These are phyloP conservation scores for Holothuria leucospilota DNA, from an alignment of 53 echinoderm and acorn worm genomes.

Conservation along the genomic window DNA sequence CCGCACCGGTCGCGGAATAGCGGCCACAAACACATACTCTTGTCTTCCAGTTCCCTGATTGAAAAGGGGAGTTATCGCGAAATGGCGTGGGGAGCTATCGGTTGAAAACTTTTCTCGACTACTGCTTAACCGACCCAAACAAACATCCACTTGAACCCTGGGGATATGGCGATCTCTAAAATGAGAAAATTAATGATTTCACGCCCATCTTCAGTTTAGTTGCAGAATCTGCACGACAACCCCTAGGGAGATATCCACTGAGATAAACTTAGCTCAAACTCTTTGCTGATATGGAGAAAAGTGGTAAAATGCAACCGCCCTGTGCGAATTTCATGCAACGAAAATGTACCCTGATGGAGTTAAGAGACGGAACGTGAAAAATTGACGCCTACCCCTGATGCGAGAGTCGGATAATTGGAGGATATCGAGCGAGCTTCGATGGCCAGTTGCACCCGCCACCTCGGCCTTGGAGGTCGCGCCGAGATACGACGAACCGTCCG, in stretches of 20 bases:
- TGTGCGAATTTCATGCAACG: neutral
- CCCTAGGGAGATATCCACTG: conserved; percentile 13
- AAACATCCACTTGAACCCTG: conserved; percentile 26
- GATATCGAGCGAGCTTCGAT: neutral
- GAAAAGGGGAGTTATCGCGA: too few relatives aligned
- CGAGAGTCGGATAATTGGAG: conserved; percentile 1
- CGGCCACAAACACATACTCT: too few relatives aligned
- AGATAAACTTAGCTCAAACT: neutral
- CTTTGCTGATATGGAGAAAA: neutral
- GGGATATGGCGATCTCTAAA: conserved; percentile 32
- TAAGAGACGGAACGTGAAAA: conserved; percentile 31
- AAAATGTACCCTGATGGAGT: conserved; percentile 9
- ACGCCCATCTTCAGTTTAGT: conserved; percentile 35
- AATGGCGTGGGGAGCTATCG: too few relatives aligned
- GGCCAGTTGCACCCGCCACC: too few relatives aligned
- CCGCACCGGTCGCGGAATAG: neutral
- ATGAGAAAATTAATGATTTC: conserved; percentile 46
- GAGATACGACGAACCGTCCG: too few relatives aligned
- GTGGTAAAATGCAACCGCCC: conserved; percentile 14
- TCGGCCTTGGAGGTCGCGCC: too few relatives aligned
- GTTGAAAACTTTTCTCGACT: too few relatives aligned
- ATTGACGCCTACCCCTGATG: conserved; percentile 10
- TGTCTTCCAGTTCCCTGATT: too few relatives aligned
- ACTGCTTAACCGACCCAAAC: conserved; percentile 14
- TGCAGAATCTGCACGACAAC: conserved; percentile 15